A percentile compares a stretch with the other conserved stretches of the same genome.
phyloP scores from a whole-genome alignment of 2,797 vertebrate genomes.

The Notolepis coatsorum region DNA sequence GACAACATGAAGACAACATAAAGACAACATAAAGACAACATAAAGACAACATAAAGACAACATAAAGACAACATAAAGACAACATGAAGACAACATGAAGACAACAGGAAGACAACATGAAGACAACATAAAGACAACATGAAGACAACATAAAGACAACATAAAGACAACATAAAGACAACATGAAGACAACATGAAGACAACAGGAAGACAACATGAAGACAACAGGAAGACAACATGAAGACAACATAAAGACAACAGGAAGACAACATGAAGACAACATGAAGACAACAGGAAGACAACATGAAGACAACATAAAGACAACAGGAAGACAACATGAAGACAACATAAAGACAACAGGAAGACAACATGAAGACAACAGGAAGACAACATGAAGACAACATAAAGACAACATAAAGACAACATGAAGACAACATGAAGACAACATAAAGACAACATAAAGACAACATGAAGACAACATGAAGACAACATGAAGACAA shows the following conservation, averaged over 20 bases:
- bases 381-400: not conserved
- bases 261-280: slow-evolving; percentile 1
- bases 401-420: slow-evolving; percentile 26
- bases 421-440: slow-evolving; percentile 46
- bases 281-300: too few species aligned
- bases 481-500: slow-evolving; percentile 33
- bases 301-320: not conserved
- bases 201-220: not conserved
- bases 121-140: slow-evolving; percentile 35
- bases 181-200: not conserved
- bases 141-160: not conserved
- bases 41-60: too few species aligned
- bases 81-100: not conserved
- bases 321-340: not conserved
- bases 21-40: not conserved
- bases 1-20: slow-evolving; percentile 48
- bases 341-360: slow-evolving; percentile 39
- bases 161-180: slow-evolving; percentile 34
- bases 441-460: not conserved
- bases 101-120: not conserved
- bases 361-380: slow-evolving; percentile 50
- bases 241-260: not conserved
- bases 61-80: slow-evolving; percentile 33
- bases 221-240: slow-evolving; percentile 35
- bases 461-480: slow-evolving; percentile 44